Evolutionary conservation across 2,888 invertebrate species (phyloP).

Genomic region (Willowsia nigromaculata): DNA sequence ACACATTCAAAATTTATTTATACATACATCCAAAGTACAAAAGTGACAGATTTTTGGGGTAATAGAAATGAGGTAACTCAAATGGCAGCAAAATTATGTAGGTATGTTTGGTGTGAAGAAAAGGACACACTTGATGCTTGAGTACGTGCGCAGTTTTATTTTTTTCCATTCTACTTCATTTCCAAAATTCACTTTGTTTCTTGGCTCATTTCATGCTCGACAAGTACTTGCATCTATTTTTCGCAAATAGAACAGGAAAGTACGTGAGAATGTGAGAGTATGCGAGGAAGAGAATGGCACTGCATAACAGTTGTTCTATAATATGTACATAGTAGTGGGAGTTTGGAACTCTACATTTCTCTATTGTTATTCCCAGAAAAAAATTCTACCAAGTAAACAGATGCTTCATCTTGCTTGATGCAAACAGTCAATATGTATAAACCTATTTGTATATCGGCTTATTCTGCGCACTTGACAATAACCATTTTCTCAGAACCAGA

Average conservation of each 20-base stretch:
- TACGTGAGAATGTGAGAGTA: conserved; percentile 44
- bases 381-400: conserved; percentile 14
- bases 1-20: neutral
- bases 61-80: neutral
- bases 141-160: neutral
- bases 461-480: neutral
- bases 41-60: neutral
- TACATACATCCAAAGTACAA: too few relatives aligned
- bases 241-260: neutral
- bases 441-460: neutral
- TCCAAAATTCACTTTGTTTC: conserved; percentile 6
- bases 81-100: neutral
- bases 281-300: neutral
- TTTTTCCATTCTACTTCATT: conserved; percentile 26
- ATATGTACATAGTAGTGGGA: neutral
- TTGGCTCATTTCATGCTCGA: conserved; percentile 22
- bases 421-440: neutral
- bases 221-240: neutral
- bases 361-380: neutral
- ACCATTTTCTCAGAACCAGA: neutral
- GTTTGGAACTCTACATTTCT: neutral
- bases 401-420: conserved; percentile 17
- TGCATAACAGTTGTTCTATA: neutral
- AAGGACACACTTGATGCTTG: neutral
- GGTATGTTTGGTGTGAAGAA: neutral